These are phyloP conservation scores for Lamprotornis superbus DNA, from an alignment of 2,113 vertebrate species.

Conservation along the genomic window DNA sequence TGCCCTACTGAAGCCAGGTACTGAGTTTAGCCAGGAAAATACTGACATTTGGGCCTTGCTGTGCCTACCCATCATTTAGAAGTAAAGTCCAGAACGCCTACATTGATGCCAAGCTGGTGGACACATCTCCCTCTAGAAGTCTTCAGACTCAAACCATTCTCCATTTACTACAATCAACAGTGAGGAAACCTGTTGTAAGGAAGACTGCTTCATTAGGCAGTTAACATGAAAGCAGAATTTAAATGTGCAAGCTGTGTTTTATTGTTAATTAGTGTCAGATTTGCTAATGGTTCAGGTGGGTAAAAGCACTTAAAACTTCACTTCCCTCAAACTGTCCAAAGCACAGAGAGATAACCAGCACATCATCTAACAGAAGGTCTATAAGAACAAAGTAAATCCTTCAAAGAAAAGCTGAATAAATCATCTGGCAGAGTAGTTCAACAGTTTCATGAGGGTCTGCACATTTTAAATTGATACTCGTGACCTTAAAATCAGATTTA, in stretches of 20 bases:
- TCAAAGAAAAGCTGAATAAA: conserved; percentile 22
- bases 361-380: not conserved
- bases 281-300: not conserved
- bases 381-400: not conserved
- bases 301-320: not conserved
- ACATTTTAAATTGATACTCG: not conserved
- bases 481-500: conserved; percentile 26
- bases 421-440: not conserved
- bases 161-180: not conserved
- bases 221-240: not conserved
- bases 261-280: not conserved
- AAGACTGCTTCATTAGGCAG: not conserved
- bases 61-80: not conserved
- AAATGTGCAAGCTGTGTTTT: not conserved
- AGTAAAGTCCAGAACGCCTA: not conserved
- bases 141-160: not conserved
- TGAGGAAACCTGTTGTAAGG: not conserved
- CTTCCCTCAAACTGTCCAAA: not conserved
- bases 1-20: not conserved
- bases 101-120: not conserved
- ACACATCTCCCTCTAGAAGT: not conserved
- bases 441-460: not conserved
- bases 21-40: not conserved
- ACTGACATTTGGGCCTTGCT: not conserved
- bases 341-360: not conserved